These are phyloP conservation scores for Jaculus jaculus DNA, from an alignment of 2,113 vertebrate genomes.

Conservation along the genomic window DNA sequence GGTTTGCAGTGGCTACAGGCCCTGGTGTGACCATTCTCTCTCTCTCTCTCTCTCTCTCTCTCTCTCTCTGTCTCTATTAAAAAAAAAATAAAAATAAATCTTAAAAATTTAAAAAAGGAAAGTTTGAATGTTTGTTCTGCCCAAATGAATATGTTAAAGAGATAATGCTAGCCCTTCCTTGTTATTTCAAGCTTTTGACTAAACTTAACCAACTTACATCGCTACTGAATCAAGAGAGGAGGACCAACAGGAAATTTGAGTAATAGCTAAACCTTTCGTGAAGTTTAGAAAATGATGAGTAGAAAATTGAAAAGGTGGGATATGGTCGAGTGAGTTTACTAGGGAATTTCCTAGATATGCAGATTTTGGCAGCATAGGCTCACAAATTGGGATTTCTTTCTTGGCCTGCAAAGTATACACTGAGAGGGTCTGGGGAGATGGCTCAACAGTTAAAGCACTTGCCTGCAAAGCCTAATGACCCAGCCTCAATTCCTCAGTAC, in stretches of 20 bases:
- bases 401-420: slow-evolving; percentile 17
- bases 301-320: neutral
- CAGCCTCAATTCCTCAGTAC: too few relatives aligned
- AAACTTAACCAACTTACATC: neutral
- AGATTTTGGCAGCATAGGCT: neutral
- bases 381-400: slow-evolving; percentile 43
- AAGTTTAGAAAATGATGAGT: slow-evolving; percentile 9
- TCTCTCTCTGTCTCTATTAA: too few relatives aligned
- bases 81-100: too few relatives aligned
- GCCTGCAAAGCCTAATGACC: too few relatives aligned
- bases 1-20: too few relatives aligned
- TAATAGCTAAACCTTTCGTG: neutral
- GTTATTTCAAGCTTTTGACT: neutral
- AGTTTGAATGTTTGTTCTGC: neutral
- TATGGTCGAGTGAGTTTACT: neutral
- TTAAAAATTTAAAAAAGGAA: neutral
- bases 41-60: too few relatives aligned
- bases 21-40: too few relatives aligned
- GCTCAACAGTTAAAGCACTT: too few relatives aligned
- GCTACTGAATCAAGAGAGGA: slow-evolving; percentile 2
- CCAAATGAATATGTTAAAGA: neutral
- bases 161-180: neutral
- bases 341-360: neutral
- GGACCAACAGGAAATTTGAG: neutral
- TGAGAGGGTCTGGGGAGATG: too few relatives aligned